Conservation (phyloP, 2,888 invertebrate genomes). For the Anoplius nigerrimus region DNA sequence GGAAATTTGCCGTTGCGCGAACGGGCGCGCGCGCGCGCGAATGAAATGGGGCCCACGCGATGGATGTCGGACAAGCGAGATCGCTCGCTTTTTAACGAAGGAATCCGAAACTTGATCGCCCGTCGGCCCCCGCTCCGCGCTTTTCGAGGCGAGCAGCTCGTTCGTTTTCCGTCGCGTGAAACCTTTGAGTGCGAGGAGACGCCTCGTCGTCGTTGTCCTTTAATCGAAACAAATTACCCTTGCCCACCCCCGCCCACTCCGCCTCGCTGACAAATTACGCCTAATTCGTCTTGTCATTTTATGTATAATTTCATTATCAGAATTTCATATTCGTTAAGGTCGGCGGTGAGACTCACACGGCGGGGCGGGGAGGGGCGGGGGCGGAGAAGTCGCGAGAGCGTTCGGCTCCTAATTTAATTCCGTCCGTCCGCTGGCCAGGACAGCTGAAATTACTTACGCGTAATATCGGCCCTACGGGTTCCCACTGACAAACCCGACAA, state of each 20-base stretch:
- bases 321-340: slow-evolving; percentile 14
- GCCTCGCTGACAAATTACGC: slow-evolving; percentile 22
- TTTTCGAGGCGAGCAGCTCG: neutral
- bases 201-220: slow-evolving; percentile 2
- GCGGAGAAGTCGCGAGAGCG: slow-evolving; percentile 32
- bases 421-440: slow-evolving; percentile 27
- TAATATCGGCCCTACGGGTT: slow-evolving; percentile 10
- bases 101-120: neutral
- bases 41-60: no score
- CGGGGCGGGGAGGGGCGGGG: slow-evolving; percentile 13
- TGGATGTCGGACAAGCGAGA: no score
- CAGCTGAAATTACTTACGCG: slow-evolving; percentile 36
- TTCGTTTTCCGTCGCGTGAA: neutral
- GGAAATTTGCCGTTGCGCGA: no score
- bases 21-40: no score
- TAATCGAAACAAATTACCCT: slow-evolving; percentile 28
- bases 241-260: no score
- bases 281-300: slow-evolving; percentile 34
- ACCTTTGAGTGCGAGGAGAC: neutral
- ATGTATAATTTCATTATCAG: slow-evolving; percentile 23
- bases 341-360: neutral
- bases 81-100: no score
- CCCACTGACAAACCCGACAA: no score
- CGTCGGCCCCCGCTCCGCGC: neutral
- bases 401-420: slow-evolving; percentile 45